Percentiles rank a stretch among this genome's conserved stretches.
Evolutionary conservation across 2,888 invertebrate species (phyloP).

Genomic region (Epistrophe grossulariae): DNA sequence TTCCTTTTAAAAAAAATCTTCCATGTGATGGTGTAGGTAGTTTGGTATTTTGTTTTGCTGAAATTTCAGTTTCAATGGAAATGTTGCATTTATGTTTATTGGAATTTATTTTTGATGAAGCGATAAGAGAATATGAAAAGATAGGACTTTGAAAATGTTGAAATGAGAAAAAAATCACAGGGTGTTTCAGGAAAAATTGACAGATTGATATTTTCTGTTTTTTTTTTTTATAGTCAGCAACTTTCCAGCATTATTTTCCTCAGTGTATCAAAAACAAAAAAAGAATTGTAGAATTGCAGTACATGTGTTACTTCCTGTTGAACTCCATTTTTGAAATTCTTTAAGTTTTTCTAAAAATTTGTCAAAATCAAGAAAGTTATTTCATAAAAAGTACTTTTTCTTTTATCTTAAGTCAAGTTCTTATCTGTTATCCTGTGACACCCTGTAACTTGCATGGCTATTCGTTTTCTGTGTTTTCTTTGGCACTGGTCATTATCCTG

Average conservation of each 20-base stretch:
- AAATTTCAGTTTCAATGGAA: not conserved
- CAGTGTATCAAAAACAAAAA: not conserved
- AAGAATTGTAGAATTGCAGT: no score
- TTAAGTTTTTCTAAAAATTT: not conserved
- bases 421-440: not conserved
- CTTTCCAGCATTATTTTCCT: constrained; percentile 9
- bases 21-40: not conserved
- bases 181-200: not conserved
- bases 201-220: not conserved
- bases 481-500: constrained; percentile 54
- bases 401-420: not conserved
- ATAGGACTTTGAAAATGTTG: not conserved
- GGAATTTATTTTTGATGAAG: constrained; percentile 14
- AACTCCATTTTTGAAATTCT: not conserved
- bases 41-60: not conserved
- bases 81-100: not conserved
- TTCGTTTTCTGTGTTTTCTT: constrained; percentile 10
- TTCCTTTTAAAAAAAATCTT: constrained; percentile 10
- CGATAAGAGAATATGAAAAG: not conserved
- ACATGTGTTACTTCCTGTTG: not conserved
- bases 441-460: constrained; percentile 6
- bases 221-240: not conserved
- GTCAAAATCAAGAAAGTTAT: not conserved
- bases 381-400: not conserved
- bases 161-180: not conserved